These are phyloP conservation scores for Catalaphyllia jardinei DNA, from an alignment of 64 coral and sea anemone species.

Conservation along the genomic window DNA sequence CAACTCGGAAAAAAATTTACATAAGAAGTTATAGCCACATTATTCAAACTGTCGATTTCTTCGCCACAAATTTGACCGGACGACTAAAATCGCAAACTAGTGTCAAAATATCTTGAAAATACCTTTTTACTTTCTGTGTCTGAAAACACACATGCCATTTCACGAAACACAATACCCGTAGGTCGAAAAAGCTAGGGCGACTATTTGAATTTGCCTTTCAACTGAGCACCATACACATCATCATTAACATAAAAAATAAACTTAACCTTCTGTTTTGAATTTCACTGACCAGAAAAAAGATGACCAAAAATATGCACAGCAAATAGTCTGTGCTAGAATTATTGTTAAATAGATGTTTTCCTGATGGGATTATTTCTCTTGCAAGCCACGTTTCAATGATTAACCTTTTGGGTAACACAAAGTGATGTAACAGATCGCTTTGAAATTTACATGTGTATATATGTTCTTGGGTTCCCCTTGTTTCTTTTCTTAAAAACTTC, in stretches of 20 bases:
- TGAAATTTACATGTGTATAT: neutral
- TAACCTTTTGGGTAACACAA: neutral
- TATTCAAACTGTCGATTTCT: neutral
- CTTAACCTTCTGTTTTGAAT: conserved; percentile 11
- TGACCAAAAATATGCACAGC: neutral
- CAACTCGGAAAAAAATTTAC: conserved; percentile 34
- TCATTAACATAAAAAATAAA: conserved; percentile 36
- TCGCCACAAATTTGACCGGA: neutral
- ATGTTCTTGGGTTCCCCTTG: neutral
- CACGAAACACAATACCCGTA: neutral
- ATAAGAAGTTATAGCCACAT: conserved; percentile 24
- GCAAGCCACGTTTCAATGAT: neutral
- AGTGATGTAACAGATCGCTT: neutral
- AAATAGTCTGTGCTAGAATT: neutral
- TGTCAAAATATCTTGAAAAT: neutral
- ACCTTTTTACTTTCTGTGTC: neutral
- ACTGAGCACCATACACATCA: neutral
- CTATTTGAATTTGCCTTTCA: neutral
- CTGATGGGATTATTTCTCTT: neutral
- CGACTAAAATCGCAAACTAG: neutral
- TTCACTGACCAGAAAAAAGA: neutral
- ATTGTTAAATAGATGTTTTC: neutral
- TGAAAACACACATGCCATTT: neutral
- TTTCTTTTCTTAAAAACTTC: neutral
- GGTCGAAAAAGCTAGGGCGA: neutral